Conservation (phyloP, 2,113 vertebrate genomes). For the Oreochromis tanganicae region DNA sequence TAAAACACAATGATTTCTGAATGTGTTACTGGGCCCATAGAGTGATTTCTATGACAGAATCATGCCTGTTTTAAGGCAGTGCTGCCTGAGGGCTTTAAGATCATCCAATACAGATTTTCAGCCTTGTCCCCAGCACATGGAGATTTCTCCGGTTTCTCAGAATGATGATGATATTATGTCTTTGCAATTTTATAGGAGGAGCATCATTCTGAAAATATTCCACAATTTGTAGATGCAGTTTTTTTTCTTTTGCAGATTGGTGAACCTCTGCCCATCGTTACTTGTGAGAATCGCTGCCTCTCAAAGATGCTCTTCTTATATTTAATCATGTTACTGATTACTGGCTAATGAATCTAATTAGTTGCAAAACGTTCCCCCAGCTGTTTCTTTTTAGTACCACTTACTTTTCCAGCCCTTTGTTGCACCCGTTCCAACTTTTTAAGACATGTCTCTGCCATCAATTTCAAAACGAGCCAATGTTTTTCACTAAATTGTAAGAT, state of each 20-base stretch:
- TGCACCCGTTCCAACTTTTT: not conserved
- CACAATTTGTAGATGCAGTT: not conserved
- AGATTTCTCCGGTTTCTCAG: not conserved
- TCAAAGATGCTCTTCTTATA: not conserved
- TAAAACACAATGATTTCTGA: not conserved
- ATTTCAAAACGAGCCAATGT: not conserved
- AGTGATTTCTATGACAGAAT: not conserved
- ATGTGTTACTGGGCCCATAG: not conserved
- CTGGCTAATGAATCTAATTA: not conserved
- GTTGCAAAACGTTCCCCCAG: not conserved
- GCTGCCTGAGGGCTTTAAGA: not conserved
- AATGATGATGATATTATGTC: not conserved
- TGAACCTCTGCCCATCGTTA: not conserved
- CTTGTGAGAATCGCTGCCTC: not conserved
- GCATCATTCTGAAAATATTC: not conserved
- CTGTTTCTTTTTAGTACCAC: not conserved
- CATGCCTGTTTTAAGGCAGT: not conserved
- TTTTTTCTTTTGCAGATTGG: not conserved
- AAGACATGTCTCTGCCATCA: not conserved
- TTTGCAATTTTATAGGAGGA: not conserved
- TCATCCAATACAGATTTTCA: not conserved
- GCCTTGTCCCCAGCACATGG: not conserved
- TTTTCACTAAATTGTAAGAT: not conserved
- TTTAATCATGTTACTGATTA: not conserved
- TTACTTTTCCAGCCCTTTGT: not conserved